Base-by-base conservation (phyloP, 2,888 invertebrate genomes). In the Acleris cristana region DNA sequence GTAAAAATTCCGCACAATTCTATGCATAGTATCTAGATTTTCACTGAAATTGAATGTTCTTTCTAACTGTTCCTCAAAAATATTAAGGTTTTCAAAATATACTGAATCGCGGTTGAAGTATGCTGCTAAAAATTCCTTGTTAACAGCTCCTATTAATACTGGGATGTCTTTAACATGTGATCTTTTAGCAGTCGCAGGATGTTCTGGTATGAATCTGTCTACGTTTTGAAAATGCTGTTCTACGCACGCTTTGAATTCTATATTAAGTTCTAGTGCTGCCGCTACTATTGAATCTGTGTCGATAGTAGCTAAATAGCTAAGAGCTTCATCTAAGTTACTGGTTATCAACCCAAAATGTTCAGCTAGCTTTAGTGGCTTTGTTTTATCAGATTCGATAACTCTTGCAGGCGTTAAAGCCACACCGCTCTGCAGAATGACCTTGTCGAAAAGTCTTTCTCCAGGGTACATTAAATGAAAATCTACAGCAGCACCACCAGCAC, bases 401-500 rank as follows among this genome's bases (percentile, higher is more conserved):
- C 63, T 45, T 21, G 55, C 30, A 7, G 65, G 65, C 2, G 62
- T 56, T 30, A 63, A 26, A 30, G 69, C 51, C 6, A 67, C 65
- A 8, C 65, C 72, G 23, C 72, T 72, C 57, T 70, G 68, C 16
- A 71, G 48, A 14, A 71, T 71, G 1, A 64, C 69, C 26, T 68
- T 62, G 23, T 61, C 49, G 45, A 66, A 73, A 18, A 71, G 34
- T 40, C 57, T 65, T 21, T 68, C 67, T 40, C 66, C 61, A 30
- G 66, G 57, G 10, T 65, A 65, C 57, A 53, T 58, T n/a, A 73
- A 34, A 61, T 73, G 73, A 3, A 69, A 70, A 45, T 71, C 71
- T 40, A 68, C 69, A n/a, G 73, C 64, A 8, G 58, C 65, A 16
- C 45, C 66, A 10, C 71, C 73, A 45, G 73, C 73, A 54, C 71